Base-by-base conservation (phyloP, 2,113 vertebrate species). In the Cynoglossus semilaevis region DNA sequence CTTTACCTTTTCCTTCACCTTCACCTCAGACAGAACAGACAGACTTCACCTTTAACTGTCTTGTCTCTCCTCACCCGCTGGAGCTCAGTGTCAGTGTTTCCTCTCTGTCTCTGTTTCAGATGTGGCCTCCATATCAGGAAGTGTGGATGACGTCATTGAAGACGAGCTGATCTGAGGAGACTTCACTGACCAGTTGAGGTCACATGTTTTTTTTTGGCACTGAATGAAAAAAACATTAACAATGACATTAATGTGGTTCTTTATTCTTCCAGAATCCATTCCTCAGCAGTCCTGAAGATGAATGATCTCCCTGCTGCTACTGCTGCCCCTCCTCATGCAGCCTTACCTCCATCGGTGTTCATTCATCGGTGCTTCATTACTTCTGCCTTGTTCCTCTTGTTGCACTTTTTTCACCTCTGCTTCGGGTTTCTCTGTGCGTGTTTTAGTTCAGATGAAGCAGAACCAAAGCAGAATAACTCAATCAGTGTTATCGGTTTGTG, bases 71-170 rank as follows among this genome's bases (percentile, higher is more conserved):
- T 29, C 22, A 4, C 22, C 22, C 6, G 37, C 12, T 41, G 10
- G 38, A 5, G 5, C 14, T 38, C 3, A 5, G 37, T 38, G 37
- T 5, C 9, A 40, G 6, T 48, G 55, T 76, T n/a, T 50, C 50
- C 58, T 47, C 8, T 38, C 15, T 12, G 11, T 41, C 42, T 41
- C 6, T 47, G 1, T 29, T 3, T 54, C 61, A 92, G 90, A 92
- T 83, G 87, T 81, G 37, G 88, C 89, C 29, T 92, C 90, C 5
- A 90, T 91, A 80, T 92, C 90, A 71, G 90, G 86, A 84, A 92
- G 90, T 16, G 85, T 85, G 12, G 90, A 92, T 45, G 89, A 90
- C 49, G 78, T 81, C 53, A 14, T 81, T 37, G 88, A 86, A 10
- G 87, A 91, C 1, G 87, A 92, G 52, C 74, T 88, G 43, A 67